Evolutionary conservation across 2,888 invertebrate genomes (phyloP), one percentile per base, ranked within the genome.

Genomic region (Andrena fulva): DNA sequence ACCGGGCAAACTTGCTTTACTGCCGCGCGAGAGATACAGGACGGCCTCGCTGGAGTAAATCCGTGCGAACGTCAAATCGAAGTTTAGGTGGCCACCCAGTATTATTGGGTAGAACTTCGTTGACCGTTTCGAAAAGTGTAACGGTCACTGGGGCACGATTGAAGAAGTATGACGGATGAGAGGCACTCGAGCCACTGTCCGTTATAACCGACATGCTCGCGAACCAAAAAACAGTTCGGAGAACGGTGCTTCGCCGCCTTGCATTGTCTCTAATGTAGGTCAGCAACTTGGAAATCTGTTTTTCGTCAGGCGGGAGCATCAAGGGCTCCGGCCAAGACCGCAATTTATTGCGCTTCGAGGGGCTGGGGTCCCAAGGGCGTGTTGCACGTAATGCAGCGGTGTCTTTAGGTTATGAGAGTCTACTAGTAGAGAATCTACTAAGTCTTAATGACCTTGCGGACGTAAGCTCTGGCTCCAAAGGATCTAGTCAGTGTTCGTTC

Each of bases 261-360:
- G 27, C 24, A 56, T 56, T 56, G 56, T 56, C 24, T 24, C 27
- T 8, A 27, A 56, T 56, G 27, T 56, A 56, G 56, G 56, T 56
- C 56, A 56, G 56, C 27, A 56, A 56, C 12, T 56, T 27, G 56
- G 56, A 56, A 56, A 56, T 56, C 56, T 56, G 56, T 56, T 56
- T 56, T 56, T 56, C 56, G 56, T 56, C 56, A 56, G 56, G 4
- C 10, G 4, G 56, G 56, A 56, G 56, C 4, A 56, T 56, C 56
- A 56, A 56, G 56, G 56, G 56, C 56, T 56, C 56, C 56, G 10
- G 56, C 56, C 56, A 56, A 27, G 56, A 56, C 56, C 56, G 27
- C 56, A 56, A 56, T 56, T 56, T 56, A 56, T 56, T 56, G 56
- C 56, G 56, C 56, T 56, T 56, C 56, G 56, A 56, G 56, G 56